These are phyloP conservation scores for Rhincodon typus DNA, from an alignment of 2,797 vertebrate species.

Conservation along the genomic window DNA sequence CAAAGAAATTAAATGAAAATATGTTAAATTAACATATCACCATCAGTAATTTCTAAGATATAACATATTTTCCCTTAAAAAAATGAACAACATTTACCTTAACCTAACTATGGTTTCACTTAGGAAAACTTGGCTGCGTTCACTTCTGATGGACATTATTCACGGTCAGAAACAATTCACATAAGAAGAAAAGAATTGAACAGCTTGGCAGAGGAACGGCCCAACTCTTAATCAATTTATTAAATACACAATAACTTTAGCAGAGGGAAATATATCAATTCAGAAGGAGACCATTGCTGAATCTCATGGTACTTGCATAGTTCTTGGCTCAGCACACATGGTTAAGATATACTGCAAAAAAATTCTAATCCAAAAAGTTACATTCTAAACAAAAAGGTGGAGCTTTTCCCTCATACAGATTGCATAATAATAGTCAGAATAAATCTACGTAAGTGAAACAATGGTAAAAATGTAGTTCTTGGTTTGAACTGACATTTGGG, in stretches of 20 bases:
- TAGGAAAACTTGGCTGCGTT: constrained; percentile 10
- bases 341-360: not conserved
- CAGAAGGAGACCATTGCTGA: not conserved
- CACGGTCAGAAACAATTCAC: not conserved
- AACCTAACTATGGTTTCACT: not conserved
- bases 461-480: not conserved
- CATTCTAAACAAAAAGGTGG: not conserved
- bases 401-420: not conserved
- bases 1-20: not conserved
- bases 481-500: not conserved
- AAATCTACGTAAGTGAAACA: too few species aligned
- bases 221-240: not conserved
- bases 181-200: not conserved
- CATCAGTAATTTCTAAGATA: not conserved
- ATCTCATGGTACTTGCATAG: not conserved
- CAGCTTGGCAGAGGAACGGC: not conserved
- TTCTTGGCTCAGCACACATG: not conserved
- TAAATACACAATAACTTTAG: not conserved
- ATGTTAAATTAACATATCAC: not conserved
- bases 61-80: not conserved
- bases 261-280: not conserved
- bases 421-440: not conserved
- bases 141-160: not conserved
- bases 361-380: not conserved
- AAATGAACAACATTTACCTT: not conserved